Percentiles rank a stretch among this genome's conserved stretches.
Conservation (phyloP, 1,140 invertebrate genomes). For the Drosophila paulistorum region DNA sequence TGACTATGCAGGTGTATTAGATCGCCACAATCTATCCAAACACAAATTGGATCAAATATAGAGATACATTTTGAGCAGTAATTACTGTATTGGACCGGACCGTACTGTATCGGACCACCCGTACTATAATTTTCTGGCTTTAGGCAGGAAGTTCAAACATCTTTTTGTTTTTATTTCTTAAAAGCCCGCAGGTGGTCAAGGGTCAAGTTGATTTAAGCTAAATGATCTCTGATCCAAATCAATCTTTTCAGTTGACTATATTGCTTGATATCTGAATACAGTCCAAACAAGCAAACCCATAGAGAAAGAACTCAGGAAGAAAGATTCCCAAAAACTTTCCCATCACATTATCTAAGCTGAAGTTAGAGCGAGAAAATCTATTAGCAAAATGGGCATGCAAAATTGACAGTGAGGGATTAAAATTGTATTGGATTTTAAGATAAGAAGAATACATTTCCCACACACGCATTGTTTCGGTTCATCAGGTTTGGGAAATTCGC, state of each 20-base stretch:
- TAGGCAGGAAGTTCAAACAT: neutral
- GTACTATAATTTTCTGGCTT: neutral
- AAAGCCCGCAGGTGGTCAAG: neutral
- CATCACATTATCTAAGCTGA: neutral
- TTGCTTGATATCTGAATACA: too few species aligned
- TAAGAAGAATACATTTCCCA: slow-evolving; percentile 28
- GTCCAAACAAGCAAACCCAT: too few species aligned
- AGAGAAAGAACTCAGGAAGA: too few species aligned
- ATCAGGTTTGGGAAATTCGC: neutral
- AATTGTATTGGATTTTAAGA: neutral
- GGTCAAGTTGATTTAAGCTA: neutral
- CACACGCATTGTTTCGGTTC: neutral
- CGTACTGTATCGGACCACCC: neutral
- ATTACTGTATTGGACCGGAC: too few species aligned
- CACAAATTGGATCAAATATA: slow-evolving; percentile 12
- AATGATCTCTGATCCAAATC: too few species aligned
- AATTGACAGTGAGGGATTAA: slow-evolving; percentile 1
- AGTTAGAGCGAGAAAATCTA: slow-evolving; percentile 24
- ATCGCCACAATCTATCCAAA: neutral
- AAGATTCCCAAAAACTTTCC: neutral
- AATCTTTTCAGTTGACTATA: too few species aligned
- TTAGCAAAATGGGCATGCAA: slow-evolving; percentile 45
- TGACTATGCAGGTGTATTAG: slow-evolving; percentile 20
- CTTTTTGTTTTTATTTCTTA: neutral
- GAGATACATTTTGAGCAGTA: neutral